phyloP scores from a whole-genome alignment of 2,797 vertebrate genomes.

The Champsocephalus esox region DNA sequence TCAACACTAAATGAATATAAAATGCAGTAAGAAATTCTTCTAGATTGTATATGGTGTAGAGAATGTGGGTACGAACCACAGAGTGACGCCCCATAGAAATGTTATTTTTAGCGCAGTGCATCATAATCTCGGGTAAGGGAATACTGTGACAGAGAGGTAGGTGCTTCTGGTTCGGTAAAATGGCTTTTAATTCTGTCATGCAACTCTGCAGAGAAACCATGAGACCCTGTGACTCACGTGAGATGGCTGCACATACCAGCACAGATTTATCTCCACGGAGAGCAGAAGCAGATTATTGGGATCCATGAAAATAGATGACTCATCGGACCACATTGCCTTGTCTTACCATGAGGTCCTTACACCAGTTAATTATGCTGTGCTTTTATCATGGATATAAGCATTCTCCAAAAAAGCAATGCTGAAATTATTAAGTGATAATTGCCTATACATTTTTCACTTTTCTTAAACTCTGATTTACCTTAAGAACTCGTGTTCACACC shows the following conservation, averaged over 20 bases:
- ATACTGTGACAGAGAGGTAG: background rate
- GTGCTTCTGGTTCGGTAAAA: slow-evolving; percentile 15
- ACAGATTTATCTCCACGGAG: slow-evolving; percentile 27
- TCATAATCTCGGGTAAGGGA: background rate
- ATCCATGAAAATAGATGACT: slow-evolving; percentile 45
- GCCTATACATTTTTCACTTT: background rate
- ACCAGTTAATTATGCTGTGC: background rate
- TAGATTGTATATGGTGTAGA: background rate
- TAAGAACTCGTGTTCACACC: background rate
- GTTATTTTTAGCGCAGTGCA: slow-evolving; percentile 1
- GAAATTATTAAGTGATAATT: background rate
- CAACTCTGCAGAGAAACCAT: slow-evolving; percentile 23
- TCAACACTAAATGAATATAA: background rate
- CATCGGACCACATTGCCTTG: slow-evolving; percentile 41
- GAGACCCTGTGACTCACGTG: slow-evolving; percentile 29
- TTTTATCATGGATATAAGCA: background rate
- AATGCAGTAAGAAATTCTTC: background rate
- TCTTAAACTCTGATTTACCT: background rate
- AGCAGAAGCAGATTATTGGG: slow-evolving; percentile 17
- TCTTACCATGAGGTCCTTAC: slow-evolving; percentile 24
- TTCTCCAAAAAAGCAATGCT: background rate
- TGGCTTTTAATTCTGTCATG: slow-evolving; percentile 9
- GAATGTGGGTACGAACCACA: background rate
- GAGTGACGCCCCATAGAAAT: background rate
- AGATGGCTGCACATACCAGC: slow-evolving; percentile 38